Percentiles rank a stretch among this genome's conserved stretches.
These are phyloP conservation scores for Pogonocichla stellata DNA, from an alignment of 2,113 vertebrate species.

Conservation along the genomic window DNA sequence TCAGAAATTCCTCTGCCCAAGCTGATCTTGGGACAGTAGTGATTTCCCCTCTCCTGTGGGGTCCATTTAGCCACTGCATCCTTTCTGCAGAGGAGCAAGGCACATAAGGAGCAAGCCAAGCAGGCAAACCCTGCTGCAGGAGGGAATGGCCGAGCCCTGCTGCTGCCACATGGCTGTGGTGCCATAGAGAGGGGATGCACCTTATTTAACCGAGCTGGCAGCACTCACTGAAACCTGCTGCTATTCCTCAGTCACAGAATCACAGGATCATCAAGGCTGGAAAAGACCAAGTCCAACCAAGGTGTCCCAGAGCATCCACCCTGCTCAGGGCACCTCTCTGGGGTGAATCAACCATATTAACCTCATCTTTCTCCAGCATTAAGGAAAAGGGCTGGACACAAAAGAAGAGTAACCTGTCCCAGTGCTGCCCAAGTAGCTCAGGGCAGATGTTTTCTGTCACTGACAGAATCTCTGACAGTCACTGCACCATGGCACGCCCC, in stretches of 20 bases:
- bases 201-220: background rate
- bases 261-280: background rate
- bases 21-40: background rate
- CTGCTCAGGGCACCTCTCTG: background rate
- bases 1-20: background rate
- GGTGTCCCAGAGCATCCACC: background rate
- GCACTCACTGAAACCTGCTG: background rate
- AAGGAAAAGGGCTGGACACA: background rate
- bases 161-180: background rate
- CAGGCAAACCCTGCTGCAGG: background rate
- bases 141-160: background rate
- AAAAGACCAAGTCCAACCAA: background rate
- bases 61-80: background rate
- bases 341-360: background rate
- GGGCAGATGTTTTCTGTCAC: background rate
- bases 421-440: background rate
- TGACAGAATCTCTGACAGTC: background rate
- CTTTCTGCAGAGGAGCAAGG: background rate
- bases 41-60: background rate
- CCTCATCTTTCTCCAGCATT: background rate
- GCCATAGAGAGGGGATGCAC: background rate
- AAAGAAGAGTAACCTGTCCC: background rate
- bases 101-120: background rate
- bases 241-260: background rate
- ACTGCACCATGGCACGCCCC: accelerated